Conservation (phyloP, 1,140 invertebrate genomes). For the Hypothenemus hampei region DNA sequence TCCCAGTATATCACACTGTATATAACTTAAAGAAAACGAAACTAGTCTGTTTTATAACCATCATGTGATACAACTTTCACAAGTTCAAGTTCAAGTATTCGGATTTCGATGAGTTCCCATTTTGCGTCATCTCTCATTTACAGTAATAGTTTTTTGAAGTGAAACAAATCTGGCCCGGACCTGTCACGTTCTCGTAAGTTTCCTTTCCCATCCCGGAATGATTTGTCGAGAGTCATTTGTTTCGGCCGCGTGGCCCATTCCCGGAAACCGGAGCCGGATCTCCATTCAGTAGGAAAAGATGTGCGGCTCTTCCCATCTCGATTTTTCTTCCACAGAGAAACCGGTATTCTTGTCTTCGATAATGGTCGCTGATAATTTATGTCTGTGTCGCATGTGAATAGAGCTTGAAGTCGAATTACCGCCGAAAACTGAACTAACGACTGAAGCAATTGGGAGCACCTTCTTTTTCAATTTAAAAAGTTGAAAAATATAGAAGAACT, state of each 20-base stretch:
- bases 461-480: too few species aligned
- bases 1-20: too few species aligned
- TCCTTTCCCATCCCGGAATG: constrained; percentile 22
- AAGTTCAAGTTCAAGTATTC: too few species aligned
- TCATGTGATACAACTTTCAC: too few species aligned
- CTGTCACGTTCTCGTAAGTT: not conserved
- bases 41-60: too few species aligned
- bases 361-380: constrained; percentile 1
- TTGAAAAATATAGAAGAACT: too few species aligned
- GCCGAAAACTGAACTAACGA: too few species aligned
- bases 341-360: not conserved
- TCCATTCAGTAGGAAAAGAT: constrained; percentile 25
- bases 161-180: not conserved
- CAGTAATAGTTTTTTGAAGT: not conserved
- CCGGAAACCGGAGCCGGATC: constrained; percentile 26
- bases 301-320: constrained; percentile 23
- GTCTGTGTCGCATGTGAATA: not conserved
- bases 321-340: constrained; percentile 13
- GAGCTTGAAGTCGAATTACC: too few species aligned
- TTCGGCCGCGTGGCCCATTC: constrained; percentile 22
- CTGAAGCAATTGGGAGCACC: too few species aligned
- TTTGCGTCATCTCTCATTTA: too few species aligned
- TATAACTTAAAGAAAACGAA: too few species aligned
- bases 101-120: too few species aligned
- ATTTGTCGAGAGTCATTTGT: constrained; percentile 38